Evolutionary conservation across 1,140 invertebrate species (phyloP).

Genomic region (Aradophagus sp.): DNA sequence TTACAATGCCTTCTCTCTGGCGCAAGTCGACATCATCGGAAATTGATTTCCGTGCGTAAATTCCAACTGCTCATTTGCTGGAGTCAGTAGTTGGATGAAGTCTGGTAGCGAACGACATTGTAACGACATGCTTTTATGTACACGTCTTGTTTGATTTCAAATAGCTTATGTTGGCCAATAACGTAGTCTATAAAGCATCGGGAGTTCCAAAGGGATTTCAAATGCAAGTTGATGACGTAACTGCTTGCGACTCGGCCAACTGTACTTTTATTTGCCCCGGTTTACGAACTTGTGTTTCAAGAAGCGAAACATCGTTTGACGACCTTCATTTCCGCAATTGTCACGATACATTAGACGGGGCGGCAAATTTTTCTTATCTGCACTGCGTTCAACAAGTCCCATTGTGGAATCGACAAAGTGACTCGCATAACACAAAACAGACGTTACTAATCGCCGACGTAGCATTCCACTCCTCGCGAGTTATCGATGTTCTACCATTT

Average conservation of each 20-base stretch:
- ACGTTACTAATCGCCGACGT: background rate
- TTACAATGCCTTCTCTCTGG: constrained; percentile 38
- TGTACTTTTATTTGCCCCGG: constrained; percentile 2
- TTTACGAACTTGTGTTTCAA: constrained; percentile 13
- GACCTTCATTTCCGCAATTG: constrained; percentile 27
- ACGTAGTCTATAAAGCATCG: constrained; percentile 37
- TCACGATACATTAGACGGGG: constrained; percentile 19
- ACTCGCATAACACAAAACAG: constrained; percentile 2
- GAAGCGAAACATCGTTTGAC: constrained; percentile 7
- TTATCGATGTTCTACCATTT: constrained; percentile 23
- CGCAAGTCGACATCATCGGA: constrained; percentile 59
- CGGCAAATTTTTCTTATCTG: constrained; percentile 34
- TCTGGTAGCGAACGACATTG: constrained; percentile 37
- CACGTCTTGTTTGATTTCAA: constrained; percentile 54
- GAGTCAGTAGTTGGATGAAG: constrained; percentile 33
- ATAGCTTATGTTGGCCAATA: constrained; percentile 42
- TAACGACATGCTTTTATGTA: constrained; percentile 54
- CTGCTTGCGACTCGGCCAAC: constrained; percentile 22
- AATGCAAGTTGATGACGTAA: constrained; percentile 31
- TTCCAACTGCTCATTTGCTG: constrained; percentile 52
- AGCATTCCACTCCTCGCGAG: background rate
- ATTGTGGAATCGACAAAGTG: constrained; percentile 4
- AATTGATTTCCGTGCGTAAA: constrained; percentile 56
- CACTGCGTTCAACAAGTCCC: constrained; percentile 26
- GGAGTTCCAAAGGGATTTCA: constrained; percentile 34